Evolutionary conservation across 92 coral and sea anemone genomes (phyloP).

Genomic region (Pocillopora grandis): DNA sequence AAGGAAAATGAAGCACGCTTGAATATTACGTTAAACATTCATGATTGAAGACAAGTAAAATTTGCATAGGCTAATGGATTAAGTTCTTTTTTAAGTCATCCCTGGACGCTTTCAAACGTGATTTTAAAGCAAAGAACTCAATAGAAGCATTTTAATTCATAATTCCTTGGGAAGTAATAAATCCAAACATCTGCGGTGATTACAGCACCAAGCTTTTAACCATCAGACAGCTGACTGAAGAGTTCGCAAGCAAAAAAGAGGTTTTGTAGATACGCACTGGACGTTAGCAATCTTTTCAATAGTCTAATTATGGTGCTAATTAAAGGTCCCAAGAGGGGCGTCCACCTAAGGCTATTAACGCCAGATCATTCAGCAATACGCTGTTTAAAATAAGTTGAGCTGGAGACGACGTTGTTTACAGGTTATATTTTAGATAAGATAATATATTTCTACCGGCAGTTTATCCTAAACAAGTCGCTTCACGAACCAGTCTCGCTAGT

Average conservation of each 20-base stretch:
- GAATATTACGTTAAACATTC: slow-evolving; percentile 69
- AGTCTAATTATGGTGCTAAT: slow-evolving; percentile 68
- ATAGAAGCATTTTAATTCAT: background rate
- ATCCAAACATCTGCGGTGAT: slow-evolving; percentile 7
- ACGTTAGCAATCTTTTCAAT: slow-evolving; percentile 47
- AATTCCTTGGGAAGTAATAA: background rate
- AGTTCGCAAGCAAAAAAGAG: slow-evolving; percentile 12
- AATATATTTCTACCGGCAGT: slow-evolving; percentile 5
- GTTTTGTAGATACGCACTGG: slow-evolving; percentile 41
- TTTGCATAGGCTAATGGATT: slow-evolving; percentile 85
- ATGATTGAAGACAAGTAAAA: slow-evolving; percentile 69
- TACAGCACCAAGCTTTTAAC: background rate
- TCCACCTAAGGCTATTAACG: slow-evolving; percentile 40
- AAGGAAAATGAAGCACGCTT: slow-evolving; percentile 39
- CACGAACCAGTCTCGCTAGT: slow-evolving; percentile 15
- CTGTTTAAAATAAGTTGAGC: background rate
- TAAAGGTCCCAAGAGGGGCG: slow-evolving; percentile 67
- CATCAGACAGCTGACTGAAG: slow-evolving; percentile 16
- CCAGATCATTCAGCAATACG: slow-evolving; percentile 23
- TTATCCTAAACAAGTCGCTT: slow-evolving; percentile 13
- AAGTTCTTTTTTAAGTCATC: slow-evolving; percentile 21
- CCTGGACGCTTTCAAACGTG: slow-evolving; percentile 3
- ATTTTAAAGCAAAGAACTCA: slow-evolving; percentile 8
- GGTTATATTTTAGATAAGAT: background rate
- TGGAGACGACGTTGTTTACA: background rate